Base-by-base conservation (phyloP, 2,113 vertebrate genomes). In the Amblyornis subalaris region DNA sequence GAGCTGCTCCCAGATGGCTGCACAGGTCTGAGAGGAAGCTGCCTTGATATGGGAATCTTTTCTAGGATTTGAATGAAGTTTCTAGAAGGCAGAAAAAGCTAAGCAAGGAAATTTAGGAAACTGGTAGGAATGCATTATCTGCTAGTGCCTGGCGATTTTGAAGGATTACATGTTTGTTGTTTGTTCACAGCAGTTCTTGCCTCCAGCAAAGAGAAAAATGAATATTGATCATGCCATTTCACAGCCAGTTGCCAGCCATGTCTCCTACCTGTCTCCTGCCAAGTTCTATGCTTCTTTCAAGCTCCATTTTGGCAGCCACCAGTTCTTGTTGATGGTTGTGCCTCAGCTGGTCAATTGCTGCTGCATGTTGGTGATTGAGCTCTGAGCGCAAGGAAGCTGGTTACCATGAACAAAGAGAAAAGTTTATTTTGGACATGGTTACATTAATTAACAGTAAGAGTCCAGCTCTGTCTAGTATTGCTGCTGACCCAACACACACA, bases 361-460 rank as follows among this genome's bases (percentile, higher is more conserved):
- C 98, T 25, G 99, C 99, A 38, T 99, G 99, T 85, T 99, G 98
- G 93, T 99, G 99, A 93, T 99, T 99, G 83, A 99, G 95, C 97
- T 99, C 99, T 33, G 99, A 99, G 73, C 99, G 98, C 89, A 99
- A 97, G 65, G 99, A 99, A 36, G 99, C 99, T 99, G 82, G 72
- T 47, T 85, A 62, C 23, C 67, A 44, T 15, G 26, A 72, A 79
- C 36, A 93, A 88, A 94, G 36, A 74, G 26, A 91, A 58, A 81
- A 33, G 31, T 38, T 89, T 42, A 74, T 66, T 93, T 94, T 51
- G 31, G 28, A 96, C 38, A 25, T 21, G 28, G 50, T 88, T 78
- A 64, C 17, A 13, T 47, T 42, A 81, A 25, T 85, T 80, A 73
- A 77, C 24, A 38, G 9, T 29, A 90, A 79, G 69, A 81, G 50